phyloP scores from a whole-genome alignment of 1,140 invertebrate species.

The Anoplolepis gracilipes region DNA sequence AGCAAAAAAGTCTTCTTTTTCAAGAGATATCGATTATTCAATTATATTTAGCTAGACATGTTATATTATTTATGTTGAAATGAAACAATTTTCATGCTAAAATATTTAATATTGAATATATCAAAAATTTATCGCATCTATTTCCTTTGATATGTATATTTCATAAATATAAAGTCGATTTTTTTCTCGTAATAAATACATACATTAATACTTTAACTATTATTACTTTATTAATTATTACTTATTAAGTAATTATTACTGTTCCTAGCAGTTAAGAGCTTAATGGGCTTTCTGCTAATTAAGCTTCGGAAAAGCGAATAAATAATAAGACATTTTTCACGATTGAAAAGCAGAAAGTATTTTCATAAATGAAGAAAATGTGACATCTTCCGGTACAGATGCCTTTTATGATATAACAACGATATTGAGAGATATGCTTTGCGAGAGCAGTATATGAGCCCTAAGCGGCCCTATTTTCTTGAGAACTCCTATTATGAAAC shows the following conservation, averaged over 20 bases:
- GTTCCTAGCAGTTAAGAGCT: not conserved
- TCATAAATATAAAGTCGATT: not conserved
- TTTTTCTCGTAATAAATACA: not conserved
- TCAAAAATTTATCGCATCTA: not conserved
- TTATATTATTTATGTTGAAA: not conserved
- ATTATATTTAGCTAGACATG: not conserved
- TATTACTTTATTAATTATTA: too few relatives aligned
- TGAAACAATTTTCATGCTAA: not conserved
- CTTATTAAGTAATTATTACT: too few relatives aligned
- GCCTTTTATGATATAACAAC: not conserved
- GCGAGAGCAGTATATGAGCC: not conserved
- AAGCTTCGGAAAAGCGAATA: not conserved
- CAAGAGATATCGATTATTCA: not conserved
- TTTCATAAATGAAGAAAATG: not conserved
- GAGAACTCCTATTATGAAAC: slow-evolving; percentile 41
- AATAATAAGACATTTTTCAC: not conserved
- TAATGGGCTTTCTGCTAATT: not conserved
- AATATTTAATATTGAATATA: not conserved
- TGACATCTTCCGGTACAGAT: not conserved
- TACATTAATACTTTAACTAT: not conserved
- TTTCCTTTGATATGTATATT: not conserved
- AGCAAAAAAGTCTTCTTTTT: not conserved
- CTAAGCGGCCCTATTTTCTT: slow-evolving; percentile 17
- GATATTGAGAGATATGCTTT: not conserved
- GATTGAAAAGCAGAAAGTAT: not conserved